Percentiles rank a stretch among this genome's conserved stretches.
Conservation (phyloP, 2,888 invertebrate species). For the Eugnorisma glareosa region DNA sequence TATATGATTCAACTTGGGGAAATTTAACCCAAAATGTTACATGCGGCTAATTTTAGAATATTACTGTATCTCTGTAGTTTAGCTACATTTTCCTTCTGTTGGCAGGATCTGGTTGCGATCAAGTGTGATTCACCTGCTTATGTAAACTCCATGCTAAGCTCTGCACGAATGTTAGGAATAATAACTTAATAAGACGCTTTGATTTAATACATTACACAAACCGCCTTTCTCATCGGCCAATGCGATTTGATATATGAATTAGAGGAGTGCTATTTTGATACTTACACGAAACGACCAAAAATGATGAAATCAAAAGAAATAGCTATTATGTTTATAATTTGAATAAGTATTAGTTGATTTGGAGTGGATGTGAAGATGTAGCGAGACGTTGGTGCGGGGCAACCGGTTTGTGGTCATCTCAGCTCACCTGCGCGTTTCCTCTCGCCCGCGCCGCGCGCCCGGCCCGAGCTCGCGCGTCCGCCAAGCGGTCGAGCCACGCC, state of each 20-base stretch:
- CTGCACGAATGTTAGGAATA: constrained; percentile 16
- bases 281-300: constrained; percentile 23
- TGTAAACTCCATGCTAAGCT: constrained; percentile 27
- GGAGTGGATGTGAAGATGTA: constrained; percentile 68
- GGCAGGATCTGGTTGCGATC: constrained; percentile 40
- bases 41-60: constrained; percentile 26
- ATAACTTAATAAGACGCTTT: constrained; percentile 9
- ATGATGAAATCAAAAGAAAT: constrained; percentile 62
- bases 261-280: constrained; percentile 19
- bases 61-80: constrained; percentile 16
- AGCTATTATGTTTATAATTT: constrained; percentile 59
- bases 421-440: constrained; percentile 75
- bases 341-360: constrained; percentile 66
- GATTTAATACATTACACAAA: constrained; percentile 21
- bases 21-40: constrained; percentile 14
- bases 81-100: constrained; percentile 26
- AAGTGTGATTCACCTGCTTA: constrained; percentile 49
- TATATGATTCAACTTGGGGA: constrained; percentile 19
- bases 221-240: constrained; percentile 24
- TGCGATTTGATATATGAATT: constrained; percentile 29
- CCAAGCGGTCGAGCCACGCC: constrained; percentile 8
- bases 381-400: constrained; percentile 73
- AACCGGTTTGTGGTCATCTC: constrained; percentile 86
- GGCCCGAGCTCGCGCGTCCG: constrained; percentile 46
- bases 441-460: constrained; percentile 45